Evolutionary conservation across 1,140 invertebrate genomes (phyloP).

Genomic region (Hycleus cichorii): DNA sequence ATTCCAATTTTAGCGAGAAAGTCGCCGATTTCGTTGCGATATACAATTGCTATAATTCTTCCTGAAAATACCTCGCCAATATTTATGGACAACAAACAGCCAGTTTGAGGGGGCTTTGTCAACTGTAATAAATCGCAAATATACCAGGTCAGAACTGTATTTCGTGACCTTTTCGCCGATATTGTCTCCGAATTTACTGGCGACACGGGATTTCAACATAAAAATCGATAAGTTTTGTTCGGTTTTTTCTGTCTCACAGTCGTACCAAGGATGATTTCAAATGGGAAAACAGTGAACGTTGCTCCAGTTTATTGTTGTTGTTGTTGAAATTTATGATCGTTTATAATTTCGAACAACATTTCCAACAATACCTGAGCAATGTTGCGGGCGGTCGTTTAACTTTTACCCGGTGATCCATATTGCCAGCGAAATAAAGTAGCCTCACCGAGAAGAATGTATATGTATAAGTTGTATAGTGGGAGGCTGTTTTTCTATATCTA

Average conservation of each 20-base stretch:
- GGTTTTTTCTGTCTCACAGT: too few relatives aligned
- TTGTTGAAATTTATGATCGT: conserved; percentile 7
- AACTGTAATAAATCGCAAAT: conserved; percentile 10
- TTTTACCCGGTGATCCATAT: conserved; percentile 8
- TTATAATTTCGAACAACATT: neutral
- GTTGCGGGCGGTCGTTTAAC: neutral
- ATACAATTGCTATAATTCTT: conserved; percentile 19
- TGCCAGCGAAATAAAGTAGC: neutral
- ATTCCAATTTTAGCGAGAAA: conserved; percentile 4
- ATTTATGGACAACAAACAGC: neutral
- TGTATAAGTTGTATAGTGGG: too few relatives aligned
- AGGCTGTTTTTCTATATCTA: too few relatives aligned
- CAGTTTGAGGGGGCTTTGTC: conserved; percentile 1
- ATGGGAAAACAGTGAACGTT: too few relatives aligned
- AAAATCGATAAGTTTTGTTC: too few relatives aligned
- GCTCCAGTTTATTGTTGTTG: neutral
- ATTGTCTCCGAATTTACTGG: conserved; percentile 1
- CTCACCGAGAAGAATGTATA: too few relatives aligned
- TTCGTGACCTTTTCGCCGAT: conserved; percentile 10
- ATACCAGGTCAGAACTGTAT: neutral
- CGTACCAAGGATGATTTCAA: too few relatives aligned
- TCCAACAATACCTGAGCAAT: neutral
- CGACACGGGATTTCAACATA: neutral
- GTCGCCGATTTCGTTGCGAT: conserved; percentile 12
- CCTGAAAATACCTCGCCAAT: conserved; percentile 5